These are phyloP conservation scores for Sebastes matsubarae DNA, from an alignment of 2,797 vertebrate genomes.

Conservation along the genomic window DNA sequence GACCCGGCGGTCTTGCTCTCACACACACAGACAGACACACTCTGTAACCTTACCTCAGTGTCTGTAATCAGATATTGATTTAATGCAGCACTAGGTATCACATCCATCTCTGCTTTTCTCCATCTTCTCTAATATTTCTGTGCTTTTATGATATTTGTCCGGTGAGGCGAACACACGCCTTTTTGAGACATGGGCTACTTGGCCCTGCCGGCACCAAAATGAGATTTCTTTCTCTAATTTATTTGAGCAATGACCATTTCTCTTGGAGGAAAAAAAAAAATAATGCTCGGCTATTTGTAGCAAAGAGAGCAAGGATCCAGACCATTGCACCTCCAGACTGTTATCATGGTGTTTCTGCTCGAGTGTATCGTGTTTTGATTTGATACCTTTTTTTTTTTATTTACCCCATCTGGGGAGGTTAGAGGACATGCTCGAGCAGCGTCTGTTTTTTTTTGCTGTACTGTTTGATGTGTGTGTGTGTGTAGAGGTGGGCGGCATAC, in stretches of 20 bases:
- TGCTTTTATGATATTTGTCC: constrained; percentile 58
- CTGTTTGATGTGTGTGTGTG: not conserved
- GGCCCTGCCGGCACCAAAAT: constrained; percentile 40
- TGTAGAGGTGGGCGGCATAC: too few species aligned
- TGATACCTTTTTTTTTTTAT: constrained; percentile 1
- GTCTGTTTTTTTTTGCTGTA: not conserved
- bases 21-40: constrained; percentile 26
- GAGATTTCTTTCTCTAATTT: constrained; percentile 56
- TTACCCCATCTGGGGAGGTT: not conserved
- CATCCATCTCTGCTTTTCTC: constrained; percentile 62
- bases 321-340: constrained; percentile 21
- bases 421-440: not conserved
- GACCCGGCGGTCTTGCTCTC: not conserved
- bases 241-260: constrained; percentile 51
- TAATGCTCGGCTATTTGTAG: constrained; percentile 12
- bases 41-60: constrained; percentile 32
- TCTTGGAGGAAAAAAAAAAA: not conserved
- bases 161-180: constrained; percentile 19
- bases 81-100: constrained; percentile 54
- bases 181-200: constrained; percentile 53
- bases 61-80: constrained; percentile 73
- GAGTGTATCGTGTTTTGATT: constrained; percentile 19
- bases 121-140: constrained; percentile 43
- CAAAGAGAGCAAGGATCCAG: constrained; percentile 23
- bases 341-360: constrained; percentile 3